These are phyloP conservation scores for Pseudeuparius sepicola DNA, from an alignment of 2,888 invertebrate genomes.

Conservation along the genomic window DNA sequence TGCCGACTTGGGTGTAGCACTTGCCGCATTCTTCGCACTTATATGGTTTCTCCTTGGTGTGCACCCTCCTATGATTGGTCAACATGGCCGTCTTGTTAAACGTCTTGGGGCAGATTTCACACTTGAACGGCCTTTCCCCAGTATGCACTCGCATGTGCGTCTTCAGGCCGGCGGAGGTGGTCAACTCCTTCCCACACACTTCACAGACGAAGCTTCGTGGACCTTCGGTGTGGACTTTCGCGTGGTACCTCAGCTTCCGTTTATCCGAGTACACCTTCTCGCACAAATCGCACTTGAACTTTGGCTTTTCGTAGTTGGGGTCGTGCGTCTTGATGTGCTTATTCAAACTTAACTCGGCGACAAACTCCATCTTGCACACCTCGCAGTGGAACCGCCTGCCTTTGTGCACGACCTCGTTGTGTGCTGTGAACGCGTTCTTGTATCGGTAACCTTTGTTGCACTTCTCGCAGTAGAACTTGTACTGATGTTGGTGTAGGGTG, in stretches of 20 bases:
- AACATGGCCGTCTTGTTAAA: constrained; percentile 23
- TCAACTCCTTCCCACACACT: constrained; percentile 16
- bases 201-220: constrained; percentile 12
- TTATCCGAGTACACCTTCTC: constrained; percentile 7
- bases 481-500: constrained; percentile 41
- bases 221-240: constrained; percentile 4
- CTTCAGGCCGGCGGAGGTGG: constrained; percentile 34
- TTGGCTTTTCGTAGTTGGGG: constrained; percentile 15
- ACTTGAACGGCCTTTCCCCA: constrained; percentile 30
- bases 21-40: constrained; percentile 37
- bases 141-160: constrained; percentile 36
- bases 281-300: constrained; percentile 15
- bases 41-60: constrained; percentile 40
- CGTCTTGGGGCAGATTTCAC: constrained; percentile 22
- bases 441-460: constrained; percentile 23
- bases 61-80: constrained; percentile 40
- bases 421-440: constrained; percentile 19
- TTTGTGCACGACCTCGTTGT: constrained; percentile 23
- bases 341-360: constrained; percentile 21
- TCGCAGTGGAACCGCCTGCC: constrained; percentile 22
- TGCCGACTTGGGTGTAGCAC: constrained; percentile 43
- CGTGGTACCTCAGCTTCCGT: constrained; percentile 5
- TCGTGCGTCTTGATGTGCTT: constrained; percentile 19
- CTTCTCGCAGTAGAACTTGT: constrained; percentile 25
- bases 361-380: constrained; percentile 25